Conservation (phyloP, 2,797 vertebrate genomes). For the Chlorospingus semifuscus region DNA sequence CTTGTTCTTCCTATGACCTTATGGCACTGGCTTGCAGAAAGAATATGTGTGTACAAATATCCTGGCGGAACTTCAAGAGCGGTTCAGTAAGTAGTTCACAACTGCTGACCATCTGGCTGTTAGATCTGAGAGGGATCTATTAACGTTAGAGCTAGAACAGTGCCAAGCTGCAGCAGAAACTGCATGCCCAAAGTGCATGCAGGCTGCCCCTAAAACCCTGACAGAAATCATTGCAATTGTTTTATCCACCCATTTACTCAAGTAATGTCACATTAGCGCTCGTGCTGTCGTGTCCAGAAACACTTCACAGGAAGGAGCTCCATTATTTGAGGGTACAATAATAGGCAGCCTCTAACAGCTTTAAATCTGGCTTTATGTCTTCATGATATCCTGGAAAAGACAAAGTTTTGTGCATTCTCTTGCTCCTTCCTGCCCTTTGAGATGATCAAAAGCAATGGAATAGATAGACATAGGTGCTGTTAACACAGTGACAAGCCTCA, state of each 20-base stretch:
- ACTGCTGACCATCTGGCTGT: conserved; percentile 59
- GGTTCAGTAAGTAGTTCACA: conserved; percentile 43
- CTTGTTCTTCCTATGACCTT: conserved; percentile 51
- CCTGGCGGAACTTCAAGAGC: conserved; percentile 34
- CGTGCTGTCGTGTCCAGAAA: background rate
- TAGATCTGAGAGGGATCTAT: conserved; percentile 43
- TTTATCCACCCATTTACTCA: background rate
- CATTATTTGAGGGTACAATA: background rate
- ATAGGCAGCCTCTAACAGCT: background rate
- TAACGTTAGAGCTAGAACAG: background rate
- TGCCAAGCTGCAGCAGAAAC: conserved; percentile 26
- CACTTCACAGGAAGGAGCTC: background rate
- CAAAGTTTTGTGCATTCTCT: background rate
- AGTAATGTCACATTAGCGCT: background rate
- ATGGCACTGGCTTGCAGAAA: conserved; percentile 22
- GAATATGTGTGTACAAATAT: background rate
- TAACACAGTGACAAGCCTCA: background rate
- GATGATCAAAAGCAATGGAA: background rate
- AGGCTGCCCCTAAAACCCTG: background rate
- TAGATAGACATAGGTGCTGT: background rate
- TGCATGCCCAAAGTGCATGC: background rate
- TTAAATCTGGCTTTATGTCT: background rate
- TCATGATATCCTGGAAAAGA: background rate
- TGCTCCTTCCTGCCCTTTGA: background rate
- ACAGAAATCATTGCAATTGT: background rate